Percentiles rank a stretch among this genome's conserved stretches.
Evolutionary conservation across 92 coral and sea anemone genomes (phyloP).

Genomic region (Parazoanthus atlanticus): DNA sequence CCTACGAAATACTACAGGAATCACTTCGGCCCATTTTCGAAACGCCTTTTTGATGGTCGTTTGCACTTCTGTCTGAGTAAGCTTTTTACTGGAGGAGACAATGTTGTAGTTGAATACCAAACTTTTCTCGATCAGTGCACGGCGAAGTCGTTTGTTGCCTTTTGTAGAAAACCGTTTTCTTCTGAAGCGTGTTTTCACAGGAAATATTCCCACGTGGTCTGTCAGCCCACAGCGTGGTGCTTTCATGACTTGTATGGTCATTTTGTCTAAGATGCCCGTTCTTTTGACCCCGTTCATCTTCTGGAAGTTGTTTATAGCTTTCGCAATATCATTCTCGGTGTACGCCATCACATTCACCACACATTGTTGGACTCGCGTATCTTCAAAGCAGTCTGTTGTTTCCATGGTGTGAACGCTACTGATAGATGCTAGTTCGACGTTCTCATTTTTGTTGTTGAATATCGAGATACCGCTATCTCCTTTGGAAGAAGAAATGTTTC

Average conservation of each 20-base stretch:
- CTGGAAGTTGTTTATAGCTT: not conserved
- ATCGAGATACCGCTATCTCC: too few species aligned
- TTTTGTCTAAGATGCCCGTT: not conserved
- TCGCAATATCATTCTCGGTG: not conserved
- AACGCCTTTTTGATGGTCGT: constrained; percentile 46
- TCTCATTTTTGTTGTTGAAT: not conserved
- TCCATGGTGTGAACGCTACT: too few species aligned
- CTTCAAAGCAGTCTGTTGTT: not conserved
- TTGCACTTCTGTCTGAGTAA: constrained; percentile 30
- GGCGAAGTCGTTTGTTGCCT: not conserved
- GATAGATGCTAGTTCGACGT: not conserved
- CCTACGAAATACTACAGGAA: constrained; percentile 44
- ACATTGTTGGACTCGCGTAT: not conserved
- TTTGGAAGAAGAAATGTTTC: not conserved
- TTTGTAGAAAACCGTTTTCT: not conserved
- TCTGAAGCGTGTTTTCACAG: not conserved
- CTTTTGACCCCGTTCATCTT: not conserved
- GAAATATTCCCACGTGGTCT: not conserved
- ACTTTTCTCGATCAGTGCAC: not conserved
- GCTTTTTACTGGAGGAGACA: constrained; percentile 15
- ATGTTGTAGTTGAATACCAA: not conserved
- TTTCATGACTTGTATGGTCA: not conserved
- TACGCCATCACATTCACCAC: not conserved
- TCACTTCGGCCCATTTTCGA: constrained; percentile 62
- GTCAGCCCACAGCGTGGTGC: not conserved